These are phyloP conservation scores for Drosophila ezoana DNA, from an alignment of 2,888 invertebrate genomes.

Conservation along the genomic window DNA sequence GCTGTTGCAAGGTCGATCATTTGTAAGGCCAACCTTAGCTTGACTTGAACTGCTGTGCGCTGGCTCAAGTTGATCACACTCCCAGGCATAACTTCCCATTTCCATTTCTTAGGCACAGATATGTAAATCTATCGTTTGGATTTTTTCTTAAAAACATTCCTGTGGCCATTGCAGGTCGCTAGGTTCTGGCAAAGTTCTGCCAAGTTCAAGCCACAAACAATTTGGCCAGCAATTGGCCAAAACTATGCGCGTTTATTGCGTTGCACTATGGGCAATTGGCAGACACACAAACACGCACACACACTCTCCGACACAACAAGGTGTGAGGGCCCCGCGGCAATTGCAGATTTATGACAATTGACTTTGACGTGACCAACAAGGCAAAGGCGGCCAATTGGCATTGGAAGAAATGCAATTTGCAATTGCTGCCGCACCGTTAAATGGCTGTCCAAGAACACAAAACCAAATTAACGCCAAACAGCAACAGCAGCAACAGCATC, in stretches of 20 bases:
- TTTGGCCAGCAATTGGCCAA: constrained; percentile 64
- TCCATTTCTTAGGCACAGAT: constrained; percentile 7
- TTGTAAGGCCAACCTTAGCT: constrained; percentile 56
- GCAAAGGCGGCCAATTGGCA: constrained; percentile 39
- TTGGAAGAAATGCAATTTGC: constrained; percentile 70
- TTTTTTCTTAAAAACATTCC: constrained; percentile 16
- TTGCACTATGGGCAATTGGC: constrained; percentile 16
- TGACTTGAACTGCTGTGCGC: constrained; percentile 18
- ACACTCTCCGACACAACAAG: constrained; percentile 8
- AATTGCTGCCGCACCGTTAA: constrained; percentile 72
- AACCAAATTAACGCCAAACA: constrained; percentile 75
- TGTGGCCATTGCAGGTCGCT: constrained; percentile 24
- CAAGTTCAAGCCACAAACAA: constrained; percentile 68
- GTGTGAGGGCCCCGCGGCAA: constrained; percentile 54
- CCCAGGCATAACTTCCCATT: constrained; percentile 3
- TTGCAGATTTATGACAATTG: constrained; percentile 71
- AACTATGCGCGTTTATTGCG: constrained; percentile 51
- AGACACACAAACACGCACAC: constrained; percentile 15
- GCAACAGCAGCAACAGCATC: constrained; percentile 30
- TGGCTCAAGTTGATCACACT: constrained; percentile 42
- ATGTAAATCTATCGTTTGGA: constrained; percentile 14
- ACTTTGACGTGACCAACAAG: constrained; percentile 58
- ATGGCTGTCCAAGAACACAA: constrained; percentile 69
- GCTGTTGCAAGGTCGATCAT: constrained; percentile 67
- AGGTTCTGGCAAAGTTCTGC: constrained; percentile 13